Conservation (phyloP, 2,888 invertebrate genomes). For the Caenorhabditis zanzibari region DNA sequence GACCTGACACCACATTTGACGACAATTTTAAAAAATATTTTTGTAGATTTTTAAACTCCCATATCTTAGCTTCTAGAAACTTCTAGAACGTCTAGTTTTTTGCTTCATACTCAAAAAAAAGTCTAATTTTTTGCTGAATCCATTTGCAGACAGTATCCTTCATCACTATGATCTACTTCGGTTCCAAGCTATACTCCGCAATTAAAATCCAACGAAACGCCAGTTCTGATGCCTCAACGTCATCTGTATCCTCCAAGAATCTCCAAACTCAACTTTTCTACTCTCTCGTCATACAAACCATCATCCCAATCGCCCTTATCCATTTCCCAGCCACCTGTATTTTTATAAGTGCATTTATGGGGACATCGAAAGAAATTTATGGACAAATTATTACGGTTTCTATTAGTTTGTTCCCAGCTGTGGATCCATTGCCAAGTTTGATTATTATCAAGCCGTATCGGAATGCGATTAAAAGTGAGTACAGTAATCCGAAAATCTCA, state of each 20-base stretch:
- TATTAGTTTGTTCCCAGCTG: not conserved
- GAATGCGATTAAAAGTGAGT: not conserved
- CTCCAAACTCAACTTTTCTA: not conserved
- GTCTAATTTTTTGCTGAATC: not conserved
- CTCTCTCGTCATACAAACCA: not conserved
- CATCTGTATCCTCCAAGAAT: not conserved
- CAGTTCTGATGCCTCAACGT: not conserved
- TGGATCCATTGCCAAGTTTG: slow-evolving; percentile 9
- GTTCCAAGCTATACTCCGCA: not conserved
- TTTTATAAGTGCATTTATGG: not conserved
- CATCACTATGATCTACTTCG: slow-evolving; percentile 1
- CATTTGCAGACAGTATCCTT: not conserved
- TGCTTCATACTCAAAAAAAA: too few species aligned
- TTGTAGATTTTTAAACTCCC: too few species aligned
- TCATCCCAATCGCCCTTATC: not conserved
- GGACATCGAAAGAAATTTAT: not conserved
- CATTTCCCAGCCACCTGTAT: not conserved
- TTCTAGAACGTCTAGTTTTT: too few species aligned
- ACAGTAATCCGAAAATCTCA: not conserved
- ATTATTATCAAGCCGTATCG: slow-evolving; percentile 4
- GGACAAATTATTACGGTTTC: not conserved
- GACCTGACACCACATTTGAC: not conserved
- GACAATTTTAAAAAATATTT: too few species aligned
- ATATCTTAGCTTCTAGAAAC: too few species aligned
- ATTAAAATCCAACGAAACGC: not conserved